Conservation (phyloP, 92 coral and sea anemone species). For the Paragorgia papillata region DNA sequence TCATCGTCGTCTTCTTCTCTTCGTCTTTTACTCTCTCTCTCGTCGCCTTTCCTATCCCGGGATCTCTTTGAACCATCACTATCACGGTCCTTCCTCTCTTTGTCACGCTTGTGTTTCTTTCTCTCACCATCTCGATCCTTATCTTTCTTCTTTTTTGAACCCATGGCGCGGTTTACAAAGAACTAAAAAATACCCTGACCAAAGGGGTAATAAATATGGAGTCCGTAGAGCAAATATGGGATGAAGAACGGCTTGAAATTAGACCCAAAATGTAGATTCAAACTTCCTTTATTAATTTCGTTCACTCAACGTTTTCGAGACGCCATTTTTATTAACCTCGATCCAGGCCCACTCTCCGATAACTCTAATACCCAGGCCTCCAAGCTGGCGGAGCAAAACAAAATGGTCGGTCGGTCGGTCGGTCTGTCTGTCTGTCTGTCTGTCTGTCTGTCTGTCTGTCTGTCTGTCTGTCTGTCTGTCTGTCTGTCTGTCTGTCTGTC, state of each 20-base stretch:
- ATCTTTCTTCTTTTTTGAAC: slow-evolving; percentile 50
- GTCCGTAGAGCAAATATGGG: too few species aligned
- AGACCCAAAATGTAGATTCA: too few species aligned
- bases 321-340: background rate
- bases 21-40: slow-evolving; percentile 42
- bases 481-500: too few species aligned
- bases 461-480: too few species aligned
- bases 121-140: slow-evolving; percentile 48
- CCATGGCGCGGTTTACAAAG: slow-evolving; percentile 22
- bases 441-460: too few species aligned
- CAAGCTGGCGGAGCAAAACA: too few species aligned
- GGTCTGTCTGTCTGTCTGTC: too few species aligned
- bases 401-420: too few species aligned
- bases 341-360: background rate
- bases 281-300: background rate
- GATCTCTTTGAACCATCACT: slow-evolving; percentile 35
- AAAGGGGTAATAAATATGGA: too few species aligned
- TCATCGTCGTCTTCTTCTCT: slow-evolving; percentile 56
- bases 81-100: slow-evolving; percentile 43
- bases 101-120: slow-evolving; percentile 47
- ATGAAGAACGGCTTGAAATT: background rate
- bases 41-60: slow-evolving; percentile 35
- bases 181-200: too few species aligned
- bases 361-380: too few species aligned
- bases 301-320: background rate